A percentile compares a stretch with the other conserved stretches of the same genome.
These are phyloP conservation scores for Scaptomyza pallida DNA, from an alignment of 1,140 invertebrate species.

Conservation along the genomic window DNA sequence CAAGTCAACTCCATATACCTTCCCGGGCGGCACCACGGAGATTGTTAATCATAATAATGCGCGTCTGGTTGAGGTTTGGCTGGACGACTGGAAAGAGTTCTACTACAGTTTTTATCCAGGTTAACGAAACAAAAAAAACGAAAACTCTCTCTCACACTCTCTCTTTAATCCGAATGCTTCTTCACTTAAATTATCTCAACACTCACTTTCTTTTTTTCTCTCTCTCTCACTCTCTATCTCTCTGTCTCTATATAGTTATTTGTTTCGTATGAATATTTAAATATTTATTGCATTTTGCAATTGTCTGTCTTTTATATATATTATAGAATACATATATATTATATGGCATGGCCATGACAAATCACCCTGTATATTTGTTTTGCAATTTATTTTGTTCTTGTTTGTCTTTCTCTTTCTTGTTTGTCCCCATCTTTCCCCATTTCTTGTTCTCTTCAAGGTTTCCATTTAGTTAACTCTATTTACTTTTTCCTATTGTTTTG, in stretches of 20 bases:
- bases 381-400: constrained; percentile 41
- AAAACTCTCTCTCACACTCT: constrained; percentile 55
- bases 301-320: constrained; percentile 54
- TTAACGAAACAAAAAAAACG: constrained; percentile 83
- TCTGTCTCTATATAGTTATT: constrained; percentile 57
- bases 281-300: constrained; percentile 70
- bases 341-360: constrained; percentile 69
- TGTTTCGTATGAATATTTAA: constrained; percentile 60
- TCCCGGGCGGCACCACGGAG: constrained; percentile 98
- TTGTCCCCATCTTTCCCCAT: constrained; percentile 8
- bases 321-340: constrained; percentile 32
- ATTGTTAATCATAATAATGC: constrained; percentile 99
- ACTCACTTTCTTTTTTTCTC: constrained; percentile 43
- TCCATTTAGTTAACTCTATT: constrained; percentile 22
- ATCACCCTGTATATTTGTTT: constrained; percentile 50
- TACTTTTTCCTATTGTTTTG: constrained; percentile 32
- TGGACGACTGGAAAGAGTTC: constrained; percentile 99
- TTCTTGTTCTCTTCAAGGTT: constrained; percentile 19
- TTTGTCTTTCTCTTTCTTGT: neutral
- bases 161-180: constrained; percentile 28
- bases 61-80: constrained; percentile 97
- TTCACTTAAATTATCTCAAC: constrained; percentile 3
- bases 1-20: constrained; percentile 99
- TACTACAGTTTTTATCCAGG: constrained; percentile 99
- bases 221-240: constrained; percentile 49